Evolutionary conservation across 2,113 vertebrate species (phyloP).

Genomic region (Cynocephalus volans): DNA sequence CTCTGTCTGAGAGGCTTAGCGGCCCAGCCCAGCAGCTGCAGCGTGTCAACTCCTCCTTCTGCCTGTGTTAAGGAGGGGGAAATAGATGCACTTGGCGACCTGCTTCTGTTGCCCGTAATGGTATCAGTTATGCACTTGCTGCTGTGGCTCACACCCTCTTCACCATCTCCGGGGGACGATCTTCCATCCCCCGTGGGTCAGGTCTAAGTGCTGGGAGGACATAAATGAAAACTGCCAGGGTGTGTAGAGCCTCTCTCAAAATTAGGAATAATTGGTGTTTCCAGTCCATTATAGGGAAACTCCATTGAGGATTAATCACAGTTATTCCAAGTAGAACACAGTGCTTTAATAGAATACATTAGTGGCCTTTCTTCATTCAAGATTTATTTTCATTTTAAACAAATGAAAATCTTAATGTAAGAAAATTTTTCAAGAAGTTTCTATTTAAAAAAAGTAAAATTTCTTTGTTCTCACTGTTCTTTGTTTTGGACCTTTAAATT

Average conservation of each 20-base stretch:
- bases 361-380: slow-evolving; percentile 4
- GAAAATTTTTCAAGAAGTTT: slow-evolving; percentile 62
- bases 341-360: slow-evolving; percentile 39
- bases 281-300: neutral
- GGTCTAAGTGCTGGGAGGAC: neutral
- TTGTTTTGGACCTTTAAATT: neutral
- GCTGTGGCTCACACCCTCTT: neutral
- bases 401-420: slow-evolving; percentile 54
- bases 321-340: neutral
- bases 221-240: neutral
- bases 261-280: neutral
- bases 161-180: too few species aligned
- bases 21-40: neutral
- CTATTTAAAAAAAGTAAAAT: slow-evolving; percentile 10
- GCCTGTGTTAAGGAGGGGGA: neutral
- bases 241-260: neutral
- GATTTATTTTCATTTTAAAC: slow-evolving; percentile 67
- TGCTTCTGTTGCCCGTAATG: neutral
- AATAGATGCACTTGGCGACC: too few species aligned
- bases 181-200: neutral
- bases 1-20: neutral
- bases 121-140: neutral
- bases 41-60: neutral
- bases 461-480: neutral
- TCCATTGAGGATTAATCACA: neutral